A percentile compares a stretch with the other conserved stretches of the same genome.
phyloP scores from a whole-genome alignment of 2,888 invertebrate genomes.

The Embidobia sp. region DNA sequence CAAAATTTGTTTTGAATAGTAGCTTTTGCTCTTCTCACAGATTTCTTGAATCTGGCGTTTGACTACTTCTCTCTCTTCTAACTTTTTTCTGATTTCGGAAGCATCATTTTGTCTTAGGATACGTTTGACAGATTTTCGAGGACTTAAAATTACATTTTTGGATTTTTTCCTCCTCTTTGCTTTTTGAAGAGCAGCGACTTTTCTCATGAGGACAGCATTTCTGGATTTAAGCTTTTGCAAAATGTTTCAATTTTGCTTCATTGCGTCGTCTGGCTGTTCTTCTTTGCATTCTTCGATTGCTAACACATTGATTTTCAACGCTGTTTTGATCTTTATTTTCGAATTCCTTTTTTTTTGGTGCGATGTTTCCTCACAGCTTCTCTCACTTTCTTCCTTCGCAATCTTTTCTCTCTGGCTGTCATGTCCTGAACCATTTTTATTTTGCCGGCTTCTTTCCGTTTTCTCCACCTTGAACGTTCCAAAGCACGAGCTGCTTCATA shows the following conservation, averaged over 20 bases:
- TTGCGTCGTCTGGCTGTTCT: neutral
- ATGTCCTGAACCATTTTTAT: conserved; percentile 15
- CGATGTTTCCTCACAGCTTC: conserved; percentile 1
- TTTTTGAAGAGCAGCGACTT: neutral
- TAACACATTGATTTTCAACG: neutral
- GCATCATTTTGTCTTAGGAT: neutral
- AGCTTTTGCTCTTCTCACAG: conserved; percentile 1
- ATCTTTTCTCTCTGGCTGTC: conserved; percentile 38
- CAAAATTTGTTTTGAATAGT: conserved; percentile 11
- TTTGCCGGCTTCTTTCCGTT: conserved; percentile 18
- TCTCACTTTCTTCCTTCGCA: conserved; percentile 7
- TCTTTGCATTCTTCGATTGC: neutral
- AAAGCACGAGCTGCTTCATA: conserved; percentile 5
- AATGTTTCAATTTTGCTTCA: neutral
- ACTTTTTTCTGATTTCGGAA: conserved; percentile 5
- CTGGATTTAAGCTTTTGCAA: neutral
- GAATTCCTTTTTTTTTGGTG: neutral
- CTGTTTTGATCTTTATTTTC: no score
- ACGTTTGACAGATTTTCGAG: conserved; percentile 3
- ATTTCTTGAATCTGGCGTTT: conserved; percentile 17
- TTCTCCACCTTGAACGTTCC: conserved; percentile 34
- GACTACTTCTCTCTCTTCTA: conserved; percentile 23
- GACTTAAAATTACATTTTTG: conserved; percentile 3
- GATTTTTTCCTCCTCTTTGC: neutral
- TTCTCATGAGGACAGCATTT: neutral